A percentile compares a stretch with the other conserved stretches of the same genome.
Evolutionary conservation across 2,888 invertebrate genomes (phyloP).

Genomic region (Stenodera caucasica): DNA sequence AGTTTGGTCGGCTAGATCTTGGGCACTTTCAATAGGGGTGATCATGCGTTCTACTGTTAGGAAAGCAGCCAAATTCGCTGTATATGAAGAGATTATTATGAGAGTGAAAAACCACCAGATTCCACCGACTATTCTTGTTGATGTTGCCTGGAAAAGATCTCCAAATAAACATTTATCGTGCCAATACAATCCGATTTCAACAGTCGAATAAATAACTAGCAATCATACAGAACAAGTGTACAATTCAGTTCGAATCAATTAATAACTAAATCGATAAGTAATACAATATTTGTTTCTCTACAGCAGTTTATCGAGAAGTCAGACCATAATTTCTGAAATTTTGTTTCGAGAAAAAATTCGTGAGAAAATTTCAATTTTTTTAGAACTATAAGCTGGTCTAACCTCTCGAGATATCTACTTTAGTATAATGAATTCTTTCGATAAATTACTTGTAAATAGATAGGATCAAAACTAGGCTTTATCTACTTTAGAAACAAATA

Average conservation of each 20-base stretch:
- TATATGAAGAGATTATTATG: constrained; percentile 97
- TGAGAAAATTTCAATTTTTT: no score
- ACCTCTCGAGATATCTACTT: background rate
- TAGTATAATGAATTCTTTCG: background rate
- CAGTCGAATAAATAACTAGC: background rate
- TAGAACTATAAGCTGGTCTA: no score
- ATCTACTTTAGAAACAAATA: constrained; percentile 34
- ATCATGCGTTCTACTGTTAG: constrained; percentile 96
- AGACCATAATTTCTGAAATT: no score
- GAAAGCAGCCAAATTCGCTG: constrained; percentile 97
- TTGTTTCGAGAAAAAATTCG: no score
- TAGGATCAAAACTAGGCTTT: background rate
- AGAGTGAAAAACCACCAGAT: constrained; percentile 99
- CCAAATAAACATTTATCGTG: background rate
- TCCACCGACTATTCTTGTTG: constrained; percentile 93
- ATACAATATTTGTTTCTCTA: constrained; percentile 6
- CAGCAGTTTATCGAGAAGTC: background rate
- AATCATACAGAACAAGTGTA: no score
- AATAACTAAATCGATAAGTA: background rate
- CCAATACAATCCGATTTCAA: background rate
- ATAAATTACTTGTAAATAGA: background rate
- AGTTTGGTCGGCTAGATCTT: constrained; percentile 92
- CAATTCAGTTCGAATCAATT: background rate
- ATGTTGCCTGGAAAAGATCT: constrained; percentile 68
- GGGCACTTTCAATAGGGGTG: constrained; percentile 92